Base-by-base conservation (phyloP, 2,888 invertebrate genomes). In the Ganaspis brasiliensis region DNA sequence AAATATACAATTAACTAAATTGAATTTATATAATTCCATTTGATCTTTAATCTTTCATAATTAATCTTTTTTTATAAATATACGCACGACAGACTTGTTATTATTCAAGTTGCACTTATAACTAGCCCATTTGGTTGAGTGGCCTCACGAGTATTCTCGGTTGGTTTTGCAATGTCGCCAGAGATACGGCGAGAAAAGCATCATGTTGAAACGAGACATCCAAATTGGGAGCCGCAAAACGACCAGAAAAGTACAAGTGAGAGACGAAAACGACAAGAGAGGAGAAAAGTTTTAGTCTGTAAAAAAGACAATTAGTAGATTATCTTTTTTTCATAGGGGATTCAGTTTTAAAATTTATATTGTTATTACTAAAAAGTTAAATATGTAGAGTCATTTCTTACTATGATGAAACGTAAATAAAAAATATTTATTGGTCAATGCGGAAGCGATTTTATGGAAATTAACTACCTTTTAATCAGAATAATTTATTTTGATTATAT, bases 291-390 rank as follows among this genome's bases (percentile, higher is more conserved):
- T 21, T n/a, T 49, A 10, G 49, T 31, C 21, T 16, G 19, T 24
- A 61, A 72, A 73, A 72, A 52, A 61, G 55, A 61, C 75, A 75
- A 78, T 75, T 75, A 75, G 75, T 73, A 70, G 57, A 73, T 75
- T 61, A 70, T 45, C 74, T 74, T 72, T 63, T 45, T 31, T 31
- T 4, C 71, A 24, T 49, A 24, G 14, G 26, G 5, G 24, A 49
- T n/a, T 2, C 24, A 49, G 14, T 21, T 45, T 70, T 24, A 49
- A 26, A 49, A 49, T 12, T 26, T 70, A 14, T 10, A 26, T n/a
- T 59, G 31, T 2, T n/a, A n/a, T n/a, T n/a, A 9, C 26, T n/a
- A 24, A 45, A 70, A 70, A 45, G 49, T 19, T 31, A 2, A 70
- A 70, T 49, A 45, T 26, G 26, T 70, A 12, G 9, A 26, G 4